These are phyloP conservation scores for Cheilosia pagana DNA, from an alignment of 2,888 invertebrate species.

Conservation along the genomic window DNA sequence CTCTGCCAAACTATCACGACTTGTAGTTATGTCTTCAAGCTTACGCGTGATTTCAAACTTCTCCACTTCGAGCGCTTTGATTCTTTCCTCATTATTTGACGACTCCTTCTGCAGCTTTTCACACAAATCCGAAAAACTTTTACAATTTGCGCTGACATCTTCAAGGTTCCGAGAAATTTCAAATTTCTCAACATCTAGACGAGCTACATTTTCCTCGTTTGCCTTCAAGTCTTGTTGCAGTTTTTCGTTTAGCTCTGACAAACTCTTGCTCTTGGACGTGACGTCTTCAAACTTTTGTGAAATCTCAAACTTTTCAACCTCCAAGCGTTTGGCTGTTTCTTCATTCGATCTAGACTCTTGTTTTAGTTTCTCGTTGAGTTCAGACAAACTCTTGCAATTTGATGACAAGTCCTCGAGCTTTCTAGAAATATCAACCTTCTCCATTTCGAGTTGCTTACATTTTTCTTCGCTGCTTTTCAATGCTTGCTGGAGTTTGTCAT, in stretches of 20 bases:
- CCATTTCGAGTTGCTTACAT: slow-evolving; percentile 84
- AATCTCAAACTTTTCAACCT: slow-evolving; percentile 79
- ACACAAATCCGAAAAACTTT: slow-evolving; percentile 76
- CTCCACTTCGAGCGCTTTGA: slow-evolving; percentile 84
- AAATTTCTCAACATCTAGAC: slow-evolving; percentile 17
- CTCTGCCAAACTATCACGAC: slow-evolving; percentile 76
- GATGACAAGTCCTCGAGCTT: slow-evolving; percentile 84
- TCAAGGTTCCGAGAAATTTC: slow-evolving; percentile 78
- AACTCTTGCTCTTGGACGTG: slow-evolving; percentile 81
- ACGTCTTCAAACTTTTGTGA: slow-evolving; percentile 80
- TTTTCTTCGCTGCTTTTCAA: slow-evolving; percentile 86
- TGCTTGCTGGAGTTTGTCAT: slow-evolving; percentile 84
- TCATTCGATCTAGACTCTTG: slow-evolving; percentile 77
- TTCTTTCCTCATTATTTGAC: neutral
- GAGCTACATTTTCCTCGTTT: slow-evolving; percentile 82
- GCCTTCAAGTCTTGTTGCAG: slow-evolving; percentile 81
- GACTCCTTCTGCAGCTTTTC: slow-evolving; percentile 54
- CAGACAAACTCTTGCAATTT: slow-evolving; percentile 76
- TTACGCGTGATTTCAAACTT: slow-evolving; percentile 84
- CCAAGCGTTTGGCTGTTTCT: slow-evolving; percentile 82
- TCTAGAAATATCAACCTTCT: slow-evolving; percentile 83
- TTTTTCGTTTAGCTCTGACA: slow-evolving; percentile 71
- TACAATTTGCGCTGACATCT: slow-evolving; percentile 72
- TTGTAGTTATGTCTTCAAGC: slow-evolving; percentile 84
- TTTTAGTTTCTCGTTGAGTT: slow-evolving; percentile 78